Percentiles rank a stretch among this genome's conserved stretches.
phyloP scores from a whole-genome alignment of 2,797 vertebrate genomes.

The Crocodylus rhombifer region DNA sequence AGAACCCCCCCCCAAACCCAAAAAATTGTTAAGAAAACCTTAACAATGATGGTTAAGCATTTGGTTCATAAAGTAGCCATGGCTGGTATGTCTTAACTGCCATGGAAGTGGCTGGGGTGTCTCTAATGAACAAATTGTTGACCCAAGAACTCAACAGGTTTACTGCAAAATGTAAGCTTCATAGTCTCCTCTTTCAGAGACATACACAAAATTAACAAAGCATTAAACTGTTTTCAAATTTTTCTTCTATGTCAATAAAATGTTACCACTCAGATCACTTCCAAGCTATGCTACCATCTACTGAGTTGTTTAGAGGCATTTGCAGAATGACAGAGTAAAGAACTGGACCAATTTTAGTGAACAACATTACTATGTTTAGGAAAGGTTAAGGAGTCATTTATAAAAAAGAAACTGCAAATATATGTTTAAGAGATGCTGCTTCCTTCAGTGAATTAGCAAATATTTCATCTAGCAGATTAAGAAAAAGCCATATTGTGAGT shows the following conservation, averaged over 20 bases:
- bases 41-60: no score
- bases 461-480: background rate
- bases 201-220: background rate
- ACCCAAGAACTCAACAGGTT: background rate
- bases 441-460: conserved; percentile 7
- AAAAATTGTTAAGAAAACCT: no score
- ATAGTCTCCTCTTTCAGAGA: background rate
- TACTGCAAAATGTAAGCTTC: background rate
- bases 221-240: background rate
- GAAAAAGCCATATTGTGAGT: background rate
- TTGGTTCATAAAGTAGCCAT: no score
- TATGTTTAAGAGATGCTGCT: background rate
- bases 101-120: background rate
- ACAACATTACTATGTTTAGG: background rate
- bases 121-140: background rate
- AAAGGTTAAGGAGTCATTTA: conserved; percentile 5
- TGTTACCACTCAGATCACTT: background rate
- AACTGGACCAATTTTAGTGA: background rate
- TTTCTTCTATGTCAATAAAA: background rate
- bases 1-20: no score
- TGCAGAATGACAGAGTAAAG: background rate
- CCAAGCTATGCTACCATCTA: background rate
- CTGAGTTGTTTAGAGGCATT: background rate
- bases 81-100: background rate
- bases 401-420: conserved; percentile 23